Percentiles rank a stretch among this genome's conserved stretches.
phyloP scores from a whole-genome alignment of 2,888 invertebrate genomes.

The Drosophila infuscata region DNA sequence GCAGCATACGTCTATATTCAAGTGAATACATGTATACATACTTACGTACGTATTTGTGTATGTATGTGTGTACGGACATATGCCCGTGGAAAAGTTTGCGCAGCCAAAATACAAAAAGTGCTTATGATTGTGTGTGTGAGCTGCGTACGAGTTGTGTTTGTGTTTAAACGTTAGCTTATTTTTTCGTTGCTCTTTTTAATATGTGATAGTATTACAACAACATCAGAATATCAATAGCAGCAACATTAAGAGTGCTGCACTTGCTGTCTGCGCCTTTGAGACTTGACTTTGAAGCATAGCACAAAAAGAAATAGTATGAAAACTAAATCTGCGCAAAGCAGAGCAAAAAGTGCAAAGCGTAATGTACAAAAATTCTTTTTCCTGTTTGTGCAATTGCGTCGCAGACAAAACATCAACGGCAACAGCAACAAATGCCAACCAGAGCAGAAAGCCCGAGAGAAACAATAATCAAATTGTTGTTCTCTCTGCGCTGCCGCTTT shows the following conservation, averaged over 20 bases:
- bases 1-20: conserved; percentile 44
- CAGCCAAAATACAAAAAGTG: conserved; percentile 75
- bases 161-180: conserved; percentile 39
- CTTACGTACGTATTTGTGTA: conserved; percentile 28
- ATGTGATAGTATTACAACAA: conserved; percentile 50
- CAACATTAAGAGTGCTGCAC: conserved; percentile 47
- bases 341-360: conserved; percentile 50
- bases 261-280: conserved; percentile 69
- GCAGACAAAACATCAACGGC: conserved; percentile 61
- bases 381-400: conserved; percentile 71
- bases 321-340: conserved; percentile 60
- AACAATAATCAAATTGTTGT: conserved; percentile 36
- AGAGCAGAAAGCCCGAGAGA: conserved; percentile 49
- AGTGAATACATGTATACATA: conserved; percentile 22
- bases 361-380: conserved; percentile 47
- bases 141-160: conserved; percentile 45
- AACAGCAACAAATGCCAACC: conserved; percentile 46
- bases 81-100: conserved; percentile 73
- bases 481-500: conserved; percentile 3
- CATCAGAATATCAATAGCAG: conserved; percentile 30
- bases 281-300: conserved; percentile 78
- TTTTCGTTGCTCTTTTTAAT: conserved; percentile 59
- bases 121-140: conserved; percentile 45
- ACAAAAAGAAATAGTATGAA: conserved; percentile 42
- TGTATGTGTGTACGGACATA: conserved; percentile 53